Conservation (phyloP, 2,797 vertebrate genomes). For the Falco novaeseelandiae region DNA sequence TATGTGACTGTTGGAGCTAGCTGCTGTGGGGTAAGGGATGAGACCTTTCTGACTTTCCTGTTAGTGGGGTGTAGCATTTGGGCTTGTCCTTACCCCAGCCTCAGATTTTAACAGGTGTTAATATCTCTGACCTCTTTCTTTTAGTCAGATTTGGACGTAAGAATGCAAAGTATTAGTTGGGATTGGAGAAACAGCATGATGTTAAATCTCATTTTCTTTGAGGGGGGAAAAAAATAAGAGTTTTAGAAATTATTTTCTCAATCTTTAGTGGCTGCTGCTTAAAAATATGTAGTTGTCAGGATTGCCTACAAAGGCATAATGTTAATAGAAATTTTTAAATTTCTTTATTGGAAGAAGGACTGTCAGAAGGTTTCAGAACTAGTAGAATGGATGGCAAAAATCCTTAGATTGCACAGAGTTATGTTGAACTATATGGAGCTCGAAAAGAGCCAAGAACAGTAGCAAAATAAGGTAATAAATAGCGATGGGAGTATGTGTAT, state of each 20-base stretch:
- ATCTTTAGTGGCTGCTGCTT: neutral
- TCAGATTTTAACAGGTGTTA: neutral
- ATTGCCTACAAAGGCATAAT: neutral
- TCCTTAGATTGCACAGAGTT: neutral
- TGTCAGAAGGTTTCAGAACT: neutral
- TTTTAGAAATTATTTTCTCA: neutral
- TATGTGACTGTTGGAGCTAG: neutral
- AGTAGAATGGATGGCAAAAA: neutral
- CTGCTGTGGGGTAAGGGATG: neutral
- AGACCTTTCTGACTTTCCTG: neutral
- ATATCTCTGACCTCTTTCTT: neutral
- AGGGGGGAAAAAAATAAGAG: neutral
- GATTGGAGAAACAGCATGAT: neutral
- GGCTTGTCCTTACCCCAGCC: neutral
- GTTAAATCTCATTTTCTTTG: neutral
- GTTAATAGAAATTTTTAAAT: neutral
- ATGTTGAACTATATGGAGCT: neutral
- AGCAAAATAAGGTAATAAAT: neutral
- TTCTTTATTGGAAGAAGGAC: neutral
- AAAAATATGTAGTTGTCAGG: neutral
- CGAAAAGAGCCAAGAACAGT: neutral
- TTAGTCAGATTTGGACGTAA: neutral
- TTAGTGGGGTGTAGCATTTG: neutral
- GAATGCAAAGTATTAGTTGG: neutral
- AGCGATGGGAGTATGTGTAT: neutral